Conservation (phyloP, 2,113 vertebrate species). For the Saguinus midas region DNA sequence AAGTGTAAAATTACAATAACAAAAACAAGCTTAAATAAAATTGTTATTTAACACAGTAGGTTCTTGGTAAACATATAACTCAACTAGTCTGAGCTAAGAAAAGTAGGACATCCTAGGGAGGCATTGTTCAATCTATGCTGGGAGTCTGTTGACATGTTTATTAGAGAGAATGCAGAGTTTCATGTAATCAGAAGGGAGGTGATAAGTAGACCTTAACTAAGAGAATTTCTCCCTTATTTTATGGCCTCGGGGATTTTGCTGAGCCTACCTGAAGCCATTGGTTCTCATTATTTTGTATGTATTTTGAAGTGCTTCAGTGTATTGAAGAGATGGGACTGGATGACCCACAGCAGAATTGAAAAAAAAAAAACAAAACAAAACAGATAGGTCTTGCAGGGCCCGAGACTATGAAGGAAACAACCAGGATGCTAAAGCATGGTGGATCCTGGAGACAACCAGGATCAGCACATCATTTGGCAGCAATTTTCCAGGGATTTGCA, state of each 20-base stretch:
- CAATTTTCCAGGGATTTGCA: neutral
- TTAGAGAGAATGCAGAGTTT: neutral
- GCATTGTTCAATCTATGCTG: neutral
- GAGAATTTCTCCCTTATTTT: conserved; percentile 17
- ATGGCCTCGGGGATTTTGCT: neutral
- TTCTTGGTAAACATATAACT: neutral
- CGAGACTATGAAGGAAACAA: neutral
- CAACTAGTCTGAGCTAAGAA: neutral
- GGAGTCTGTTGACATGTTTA: neutral
- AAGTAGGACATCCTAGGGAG: neutral
- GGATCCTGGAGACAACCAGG: neutral
- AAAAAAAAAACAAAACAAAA: neutral
- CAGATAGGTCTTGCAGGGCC: neutral
- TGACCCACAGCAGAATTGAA: neutral
- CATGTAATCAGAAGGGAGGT: neutral
- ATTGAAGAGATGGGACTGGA: neutral
- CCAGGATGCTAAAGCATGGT: neutral
- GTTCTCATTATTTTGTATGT: neutral
- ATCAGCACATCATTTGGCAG: neutral
- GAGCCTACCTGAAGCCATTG: neutral
- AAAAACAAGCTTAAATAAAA: neutral
- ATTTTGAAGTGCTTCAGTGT: neutral
- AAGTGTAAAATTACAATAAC: neutral
- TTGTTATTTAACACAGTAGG: neutral
- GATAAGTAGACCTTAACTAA: conserved; percentile 22